phyloP scores from a whole-genome alignment of 37 sponge, comb jelly and placozoan genomes.

The Halisarca cf. caerulea region DNA sequence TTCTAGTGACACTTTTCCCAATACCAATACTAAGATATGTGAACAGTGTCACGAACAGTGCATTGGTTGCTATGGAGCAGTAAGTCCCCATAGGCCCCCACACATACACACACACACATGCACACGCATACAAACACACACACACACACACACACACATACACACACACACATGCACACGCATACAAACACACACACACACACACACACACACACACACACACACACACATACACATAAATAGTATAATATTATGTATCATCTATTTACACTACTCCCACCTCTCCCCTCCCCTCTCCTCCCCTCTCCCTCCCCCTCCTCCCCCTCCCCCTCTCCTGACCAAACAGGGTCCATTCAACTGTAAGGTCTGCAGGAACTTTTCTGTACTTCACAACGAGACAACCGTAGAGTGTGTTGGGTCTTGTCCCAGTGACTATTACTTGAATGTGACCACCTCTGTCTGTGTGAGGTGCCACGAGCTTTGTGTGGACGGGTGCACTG shows the following conservation, averaged over 20 bases:
- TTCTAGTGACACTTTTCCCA: slow-evolving; percentile 33
- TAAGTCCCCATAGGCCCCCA: slow-evolving; percentile 6
- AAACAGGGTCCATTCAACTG: slow-evolving; percentile 47
- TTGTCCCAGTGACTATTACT: slow-evolving; percentile 53
- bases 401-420: slow-evolving; percentile 32
- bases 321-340: too few relatives aligned
- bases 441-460: not conserved
- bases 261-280: too few relatives aligned
- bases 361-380: slow-evolving; percentile 25
- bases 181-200: not conserved
- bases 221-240: not conserved
- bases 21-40: slow-evolving; percentile 31
- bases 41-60: slow-evolving; percentile 53
- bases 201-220: not conserved
- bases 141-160: not conserved
- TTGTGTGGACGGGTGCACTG: slow-evolving; percentile 73
- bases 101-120: too few relatives aligned
- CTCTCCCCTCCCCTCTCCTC: too few relatives aligned
- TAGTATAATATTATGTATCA: not conserved
- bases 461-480: slow-evolving; percentile 53
- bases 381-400: not conserved
- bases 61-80: slow-evolving; percentile 47
- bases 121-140: not conserved
- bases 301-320: too few relatives aligned
- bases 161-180: not conserved